These are phyloP conservation scores for Vollenhovia emeryi DNA, from an alignment of 1,140 invertebrate genomes.

Conservation along the genomic window DNA sequence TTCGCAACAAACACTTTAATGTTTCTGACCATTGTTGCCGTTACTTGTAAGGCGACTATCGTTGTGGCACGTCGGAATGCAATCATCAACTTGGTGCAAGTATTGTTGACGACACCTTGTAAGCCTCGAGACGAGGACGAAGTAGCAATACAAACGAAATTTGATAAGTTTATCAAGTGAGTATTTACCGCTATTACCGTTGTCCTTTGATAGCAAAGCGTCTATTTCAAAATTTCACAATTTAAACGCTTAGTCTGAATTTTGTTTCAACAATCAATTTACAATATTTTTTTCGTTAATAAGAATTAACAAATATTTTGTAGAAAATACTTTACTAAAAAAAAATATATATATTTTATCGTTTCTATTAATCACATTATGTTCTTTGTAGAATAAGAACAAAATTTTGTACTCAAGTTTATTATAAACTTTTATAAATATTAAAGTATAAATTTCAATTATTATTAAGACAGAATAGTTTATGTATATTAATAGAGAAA, in stretches of 20 bases:
- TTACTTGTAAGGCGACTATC: conserved; percentile 37
- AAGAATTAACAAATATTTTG: neutral
- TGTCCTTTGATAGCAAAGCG: neutral
- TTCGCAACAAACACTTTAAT: conserved; percentile 25
- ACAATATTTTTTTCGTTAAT: neutral
- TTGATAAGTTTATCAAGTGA: conserved; percentile 43
- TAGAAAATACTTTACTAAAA: no score
- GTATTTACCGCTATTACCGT: neutral
- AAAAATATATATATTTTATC: neutral
- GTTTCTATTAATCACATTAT: neutral
- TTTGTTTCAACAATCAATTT: neutral
- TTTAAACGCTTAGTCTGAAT: neutral
- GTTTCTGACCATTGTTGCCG: neutral
- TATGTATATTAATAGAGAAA: neutral
- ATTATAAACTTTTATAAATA: neutral
- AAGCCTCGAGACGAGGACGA: conserved; percentile 11
- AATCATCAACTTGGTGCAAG: neutral
- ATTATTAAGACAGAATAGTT: neutral
- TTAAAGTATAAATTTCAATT: neutral
- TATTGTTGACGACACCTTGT: conserved; percentile 7
- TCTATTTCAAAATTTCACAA: neutral
- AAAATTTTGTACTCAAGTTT: neutral
- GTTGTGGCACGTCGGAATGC: conserved; percentile 1
- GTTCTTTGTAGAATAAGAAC: neutral
- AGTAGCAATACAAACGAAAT: conserved; percentile 15